Conservation (phyloP, 2,888 invertebrate genomes). For the Drosophila rellima region DNA sequence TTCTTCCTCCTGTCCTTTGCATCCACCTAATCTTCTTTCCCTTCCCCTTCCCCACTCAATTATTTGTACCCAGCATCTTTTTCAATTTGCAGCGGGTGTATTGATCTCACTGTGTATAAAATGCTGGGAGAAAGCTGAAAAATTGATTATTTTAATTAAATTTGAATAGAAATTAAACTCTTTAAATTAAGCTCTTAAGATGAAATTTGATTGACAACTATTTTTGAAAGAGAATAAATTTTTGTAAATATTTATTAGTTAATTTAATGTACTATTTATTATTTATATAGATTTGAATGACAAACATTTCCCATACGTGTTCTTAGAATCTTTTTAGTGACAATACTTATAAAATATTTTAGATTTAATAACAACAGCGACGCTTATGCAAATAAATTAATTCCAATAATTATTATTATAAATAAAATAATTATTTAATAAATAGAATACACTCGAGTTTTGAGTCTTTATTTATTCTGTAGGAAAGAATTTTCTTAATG, state of each 20-base stretch:
- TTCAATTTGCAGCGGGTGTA: neutral
- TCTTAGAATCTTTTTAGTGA: neutral
- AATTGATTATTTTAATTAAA: neutral
- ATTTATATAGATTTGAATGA: neutral
- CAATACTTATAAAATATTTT: too few species aligned
- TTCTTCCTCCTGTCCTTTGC: neutral
- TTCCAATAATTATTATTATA: too few species aligned
- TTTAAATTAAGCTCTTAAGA: neutral
- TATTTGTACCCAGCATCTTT: conserved; percentile 33
- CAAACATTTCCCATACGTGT: neutral
- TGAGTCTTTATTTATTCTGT: too few species aligned
- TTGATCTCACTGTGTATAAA: neutral
- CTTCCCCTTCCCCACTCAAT: conserved; percentile 18
- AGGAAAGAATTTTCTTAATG: too few species aligned
- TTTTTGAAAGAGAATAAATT: too few species aligned
- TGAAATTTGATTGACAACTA: neutral
- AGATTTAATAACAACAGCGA: neutral
- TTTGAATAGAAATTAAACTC: neutral
- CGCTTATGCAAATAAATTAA: too few species aligned
- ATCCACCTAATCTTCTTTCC: neutral
- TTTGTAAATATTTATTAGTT: too few species aligned
- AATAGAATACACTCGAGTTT: too few species aligned
- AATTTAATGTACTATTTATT: neutral
- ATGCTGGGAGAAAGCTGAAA: neutral
- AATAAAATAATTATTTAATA: too few species aligned